Percentiles rank a stretch among this genome's conserved stretches.
Conservation (phyloP, 1,140 invertebrate species). For the Brachionus paranguensis region DNA sequence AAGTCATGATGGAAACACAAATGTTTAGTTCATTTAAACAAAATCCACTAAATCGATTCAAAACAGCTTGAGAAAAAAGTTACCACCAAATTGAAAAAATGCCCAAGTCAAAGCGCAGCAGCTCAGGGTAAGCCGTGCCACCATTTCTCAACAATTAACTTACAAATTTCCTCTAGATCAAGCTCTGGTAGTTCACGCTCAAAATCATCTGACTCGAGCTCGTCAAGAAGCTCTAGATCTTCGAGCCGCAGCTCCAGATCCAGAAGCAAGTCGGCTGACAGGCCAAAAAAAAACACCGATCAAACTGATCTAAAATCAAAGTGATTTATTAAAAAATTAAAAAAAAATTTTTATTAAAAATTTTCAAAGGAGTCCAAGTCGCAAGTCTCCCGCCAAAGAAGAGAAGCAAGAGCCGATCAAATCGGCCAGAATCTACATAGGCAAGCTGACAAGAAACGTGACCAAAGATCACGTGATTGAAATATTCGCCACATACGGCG, state of each 20-base stretch:
- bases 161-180: background rate
- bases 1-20: background rate
- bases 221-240: background rate
- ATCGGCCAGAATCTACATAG: constrained; percentile 69
- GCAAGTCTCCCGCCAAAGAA: background rate
- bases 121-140: background rate
- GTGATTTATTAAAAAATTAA: background rate
- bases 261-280: background rate
- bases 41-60: background rate
- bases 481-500: constrained; percentile 87
- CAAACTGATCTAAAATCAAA: background rate
- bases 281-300: background rate
- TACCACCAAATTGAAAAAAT: background rate
- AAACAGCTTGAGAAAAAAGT: background rate
- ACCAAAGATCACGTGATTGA: constrained; percentile 82
- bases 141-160: background rate
- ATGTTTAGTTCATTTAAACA: background rate
- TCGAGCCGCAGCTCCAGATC: background rate
- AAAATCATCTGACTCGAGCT: background rate
- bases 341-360: background rate
- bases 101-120: constrained; percentile 12
- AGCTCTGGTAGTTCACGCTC: background rate
- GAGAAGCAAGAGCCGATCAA: constrained; percentile 30
- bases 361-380: background rate
- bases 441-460: constrained; percentile 81